Percentiles rank a stretch among this genome's conserved stretches.
These are phyloP conservation scores for Kradibia gibbosae DNA, from an alignment of 1,140 invertebrate genomes.

Conservation along the genomic window DNA sequence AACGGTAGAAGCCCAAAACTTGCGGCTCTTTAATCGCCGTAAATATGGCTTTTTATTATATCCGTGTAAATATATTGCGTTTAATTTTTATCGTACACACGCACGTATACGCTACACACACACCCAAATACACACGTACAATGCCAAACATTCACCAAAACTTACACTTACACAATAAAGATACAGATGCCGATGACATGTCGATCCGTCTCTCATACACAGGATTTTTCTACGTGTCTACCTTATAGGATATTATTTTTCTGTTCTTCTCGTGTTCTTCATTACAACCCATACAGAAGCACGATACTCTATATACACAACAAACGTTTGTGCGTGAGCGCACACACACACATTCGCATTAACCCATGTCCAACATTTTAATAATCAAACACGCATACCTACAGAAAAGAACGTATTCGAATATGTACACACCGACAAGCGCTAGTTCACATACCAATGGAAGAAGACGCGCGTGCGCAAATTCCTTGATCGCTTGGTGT, in stretches of 20 bases:
- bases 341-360: neutral
- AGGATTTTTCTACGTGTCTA: conserved; percentile 62
- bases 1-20: conserved; percentile 1
- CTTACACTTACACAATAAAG: neutral
- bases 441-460: neutral
- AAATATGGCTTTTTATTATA: conserved; percentile 29
- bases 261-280: conserved; percentile 49
- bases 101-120: neutral
- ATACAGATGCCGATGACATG: neutral
- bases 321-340: neutral
- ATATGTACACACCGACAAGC: neutral
- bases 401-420: neutral
- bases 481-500: conserved; percentile 18
- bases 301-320: too few species aligned
- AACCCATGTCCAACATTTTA: too few species aligned
- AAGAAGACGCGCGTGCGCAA: conserved; percentile 16
- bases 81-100: conserved; percentile 41
- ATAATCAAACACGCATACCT: too few species aligned
- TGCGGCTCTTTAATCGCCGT: conserved; percentile 8
- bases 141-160: too few species aligned
- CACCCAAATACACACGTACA: neutral
- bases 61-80: conserved; percentile 47
- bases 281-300: neutral
- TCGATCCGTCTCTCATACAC: conserved; percentile 5
- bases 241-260: conserved; percentile 60